These are phyloP conservation scores for Campoletis sonorensis DNA, from an alignment of 1,140 invertebrate species.

Conservation along the genomic window DNA sequence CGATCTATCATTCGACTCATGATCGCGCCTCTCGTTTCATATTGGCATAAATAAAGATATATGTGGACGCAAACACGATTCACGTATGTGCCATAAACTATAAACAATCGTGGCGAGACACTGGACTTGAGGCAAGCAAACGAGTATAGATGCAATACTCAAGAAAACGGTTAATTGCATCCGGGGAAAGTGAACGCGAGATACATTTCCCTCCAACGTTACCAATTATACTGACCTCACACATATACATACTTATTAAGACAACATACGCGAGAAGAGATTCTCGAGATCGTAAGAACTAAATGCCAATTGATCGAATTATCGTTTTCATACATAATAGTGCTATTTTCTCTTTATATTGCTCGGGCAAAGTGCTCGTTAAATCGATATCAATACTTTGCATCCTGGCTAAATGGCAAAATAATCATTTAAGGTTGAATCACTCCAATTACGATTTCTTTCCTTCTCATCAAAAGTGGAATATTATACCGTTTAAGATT, in stretches of 20 bases:
- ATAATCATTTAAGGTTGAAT: not conserved
- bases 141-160: not conserved
- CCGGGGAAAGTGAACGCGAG: conserved; percentile 41
- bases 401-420: not conserved
- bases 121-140: not conserved
- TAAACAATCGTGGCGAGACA: conserved; percentile 25
- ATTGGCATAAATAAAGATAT: conserved; percentile 14
- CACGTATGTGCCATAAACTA: conserved; percentile 29
- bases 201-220: conserved; percentile 38
- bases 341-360: not conserved
- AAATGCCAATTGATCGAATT: conserved; percentile 36
- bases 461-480: not conserved
- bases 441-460: not conserved
- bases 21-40: conserved; percentile 1
- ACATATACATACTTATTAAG: conserved; percentile 5
- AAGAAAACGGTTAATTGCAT: conserved; percentile 38
- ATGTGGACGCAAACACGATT: not conserved
- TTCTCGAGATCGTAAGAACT: conserved; percentile 18
- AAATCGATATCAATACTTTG: not conserved
- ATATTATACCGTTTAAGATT: too few relatives aligned
- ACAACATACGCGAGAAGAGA: not conserved
- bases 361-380: not conserved
- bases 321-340: conserved; percentile 25
- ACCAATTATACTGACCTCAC: conserved; percentile 41
- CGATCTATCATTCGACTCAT: conserved; percentile 18